Percentiles rank a stretch among this genome's conserved stretches.
Evolutionary conservation across 2,888 invertebrate genomes (phyloP).

Genomic region (Ernsta delagoae): DNA sequence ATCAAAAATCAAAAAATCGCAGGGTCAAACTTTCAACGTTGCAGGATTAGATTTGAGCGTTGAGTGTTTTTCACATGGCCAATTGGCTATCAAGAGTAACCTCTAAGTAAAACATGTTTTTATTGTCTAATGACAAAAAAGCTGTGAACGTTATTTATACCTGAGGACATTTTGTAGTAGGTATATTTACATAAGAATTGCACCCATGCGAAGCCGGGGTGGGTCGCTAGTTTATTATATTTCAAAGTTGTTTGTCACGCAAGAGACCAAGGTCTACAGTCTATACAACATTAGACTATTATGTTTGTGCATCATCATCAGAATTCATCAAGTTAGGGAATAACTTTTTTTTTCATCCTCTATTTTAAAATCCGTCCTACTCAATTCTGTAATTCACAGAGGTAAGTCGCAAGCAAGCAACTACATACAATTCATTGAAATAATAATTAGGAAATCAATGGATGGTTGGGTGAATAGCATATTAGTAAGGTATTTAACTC

Average conservation of each 20-base stretch:
- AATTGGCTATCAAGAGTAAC: constrained; percentile 22
- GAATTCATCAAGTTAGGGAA: too few relatives aligned
- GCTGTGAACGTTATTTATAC: constrained; percentile 16
- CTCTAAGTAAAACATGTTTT: constrained; percentile 19
- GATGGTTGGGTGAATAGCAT: too few relatives aligned
- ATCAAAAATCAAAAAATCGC: constrained; percentile 34
- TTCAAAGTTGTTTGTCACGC: too few relatives aligned
- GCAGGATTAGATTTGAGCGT: constrained; percentile 39
- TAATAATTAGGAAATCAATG: too few relatives aligned
- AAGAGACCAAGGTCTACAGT: too few relatives aligned
- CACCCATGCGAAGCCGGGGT: not conserved
- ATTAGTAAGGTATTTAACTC: constrained; percentile 45
- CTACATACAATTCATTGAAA: too few relatives aligned
- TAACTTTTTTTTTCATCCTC: too few relatives aligned
- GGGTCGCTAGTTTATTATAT: constrained; percentile 2
- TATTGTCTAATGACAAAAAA: constrained; percentile 29
- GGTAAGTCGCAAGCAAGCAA: too few relatives aligned
- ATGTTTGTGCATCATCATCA: too few relatives aligned
- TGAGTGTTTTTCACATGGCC: constrained; percentile 39
- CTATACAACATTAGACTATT: too few relatives aligned
- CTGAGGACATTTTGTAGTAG: constrained; percentile 4
- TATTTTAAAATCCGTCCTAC: too few relatives aligned
- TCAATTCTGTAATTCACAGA: too few relatives aligned
- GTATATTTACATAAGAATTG: not conserved
- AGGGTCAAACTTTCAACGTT: constrained; percentile 39